A percentile compares a stretch with the other conserved stretches of the same genome.
Evolutionary conservation across 2,888 invertebrate species (phyloP).

Genomic region (Mesochorus sp.): DNA sequence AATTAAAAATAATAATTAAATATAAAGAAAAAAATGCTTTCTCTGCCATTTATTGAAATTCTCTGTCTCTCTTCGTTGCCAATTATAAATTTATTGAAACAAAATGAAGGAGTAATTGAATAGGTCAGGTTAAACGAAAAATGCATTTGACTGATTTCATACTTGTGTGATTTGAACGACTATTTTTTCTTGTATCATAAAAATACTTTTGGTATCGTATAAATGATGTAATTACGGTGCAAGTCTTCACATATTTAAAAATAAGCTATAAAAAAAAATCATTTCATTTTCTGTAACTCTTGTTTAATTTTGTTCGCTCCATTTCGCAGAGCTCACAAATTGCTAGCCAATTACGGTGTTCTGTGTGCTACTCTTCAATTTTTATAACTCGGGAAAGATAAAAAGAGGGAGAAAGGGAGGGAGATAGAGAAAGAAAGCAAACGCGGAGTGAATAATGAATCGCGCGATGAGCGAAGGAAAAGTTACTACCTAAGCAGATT

Average conservation of each 20-base stretch:
- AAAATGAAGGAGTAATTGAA: neutral
- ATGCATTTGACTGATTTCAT: neutral
- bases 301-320: conserved; percentile 37
- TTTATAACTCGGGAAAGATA: neutral
- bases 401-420: neutral
- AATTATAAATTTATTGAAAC: neutral
- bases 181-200: neutral
- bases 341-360: conserved; percentile 28
- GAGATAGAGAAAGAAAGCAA: conserved; percentile 5
- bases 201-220: neutral
- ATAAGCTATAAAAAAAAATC: neutral
- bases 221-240: neutral
- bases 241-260: neutral
- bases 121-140: neutral
- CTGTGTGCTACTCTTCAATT: conserved; percentile 35
- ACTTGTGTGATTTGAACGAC: too few relatives aligned
- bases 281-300: conserved; percentile 1
- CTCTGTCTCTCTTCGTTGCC: too few relatives aligned
- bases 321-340: conserved; percentile 7
- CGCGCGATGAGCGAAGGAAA: too few relatives aligned
- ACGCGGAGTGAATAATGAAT: too few relatives aligned
- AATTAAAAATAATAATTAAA: too few relatives aligned
- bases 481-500: too few relatives aligned
- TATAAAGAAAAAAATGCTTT: too few relatives aligned
- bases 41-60: conserved; percentile 47